Evolutionary conservation across 2,113 vertebrate species (phyloP).

Genomic region (Muscicapa adusta): DNA sequence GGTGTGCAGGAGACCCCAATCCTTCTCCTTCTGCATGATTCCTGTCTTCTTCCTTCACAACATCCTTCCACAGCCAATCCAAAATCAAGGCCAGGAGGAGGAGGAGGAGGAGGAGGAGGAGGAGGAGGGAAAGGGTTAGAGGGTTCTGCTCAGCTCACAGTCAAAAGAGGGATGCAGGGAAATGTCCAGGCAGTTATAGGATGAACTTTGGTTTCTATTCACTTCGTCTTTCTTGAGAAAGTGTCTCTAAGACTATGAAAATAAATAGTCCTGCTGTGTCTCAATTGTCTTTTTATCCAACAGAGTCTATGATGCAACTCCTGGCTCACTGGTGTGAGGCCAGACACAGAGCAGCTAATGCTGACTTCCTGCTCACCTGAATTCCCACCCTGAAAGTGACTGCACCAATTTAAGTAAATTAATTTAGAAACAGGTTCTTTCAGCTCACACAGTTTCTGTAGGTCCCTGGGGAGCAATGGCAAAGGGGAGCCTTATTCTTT

Average conservation of each 20-base stretch:
- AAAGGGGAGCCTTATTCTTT: neutral
- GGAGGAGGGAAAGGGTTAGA: neutral
- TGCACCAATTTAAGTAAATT: neutral
- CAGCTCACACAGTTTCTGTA: neutral
- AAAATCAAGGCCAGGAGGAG: neutral
- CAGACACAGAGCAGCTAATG: neutral
- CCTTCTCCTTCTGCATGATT: neutral
- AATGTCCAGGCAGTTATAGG: neutral
- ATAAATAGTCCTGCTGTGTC: neutral
- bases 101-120: neutral
- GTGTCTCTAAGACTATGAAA: neutral
- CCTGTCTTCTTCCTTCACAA: neutral
- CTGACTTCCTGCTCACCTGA: neutral
- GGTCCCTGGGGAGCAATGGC: neutral
- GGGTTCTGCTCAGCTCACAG: neutral
- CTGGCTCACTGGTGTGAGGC: neutral
- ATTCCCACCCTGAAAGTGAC: neutral
- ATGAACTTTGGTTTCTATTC: neutral
- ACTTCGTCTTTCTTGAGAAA: neutral
- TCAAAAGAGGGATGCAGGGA: neutral
- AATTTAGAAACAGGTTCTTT: neutral
- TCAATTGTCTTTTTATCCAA: neutral
- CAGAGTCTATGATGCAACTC: neutral
- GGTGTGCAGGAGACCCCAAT: neutral
- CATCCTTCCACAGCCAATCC: neutral